Evolutionary conservation across 2,113 vertebrate species (phyloP), one percentile per base, ranked within the genome.

Genomic region (Nymphicus hollandicus): DNA sequence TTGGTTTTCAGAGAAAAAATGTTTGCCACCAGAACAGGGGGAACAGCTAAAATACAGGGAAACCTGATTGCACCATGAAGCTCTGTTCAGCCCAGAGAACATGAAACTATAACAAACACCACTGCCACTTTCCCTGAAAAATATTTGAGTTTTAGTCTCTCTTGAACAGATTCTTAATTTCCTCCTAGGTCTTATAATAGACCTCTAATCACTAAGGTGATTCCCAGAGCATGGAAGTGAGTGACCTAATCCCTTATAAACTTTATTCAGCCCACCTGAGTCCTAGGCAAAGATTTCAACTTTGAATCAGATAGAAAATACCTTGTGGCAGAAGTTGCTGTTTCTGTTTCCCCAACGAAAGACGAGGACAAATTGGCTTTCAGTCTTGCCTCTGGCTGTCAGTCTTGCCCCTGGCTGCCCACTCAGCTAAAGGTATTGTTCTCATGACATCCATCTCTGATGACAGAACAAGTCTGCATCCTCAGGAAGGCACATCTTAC

Each of bases 391-490:
- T 52, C 24, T 39, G 28, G 33, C 70, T 65, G 29, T 43, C 43
- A 43, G 43, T 43, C 43, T 43, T 43, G 43, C 43, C 53, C 49
- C 35, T 46, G 28, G n/a, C 64, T 70, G 49, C 18, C 49, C 0
- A 0, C 18, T 37, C 28, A 49, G 37, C 24, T 88, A 44, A 65
- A 90, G 37, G 6, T 0, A 0, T 0, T 44, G 44, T 10, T 77
- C 44, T 80, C 49, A 11, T 50, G 31, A 60, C 28, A 81, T 18
- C 8, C 23, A 8, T 3, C 49, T 83, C 83, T 83, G 76, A 52
- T 24, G 28, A 50, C 35, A 73, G 37, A 50, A 91, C 14, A 80
- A 61, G 56, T 53, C 63, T 43, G 12, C 14, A 31, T 27, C 24
- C 23, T 55, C 65, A 61, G 14, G 77, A 61, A 46, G n/a, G 70